A percentile compares a stretch with the other conserved stretches of the same genome.
Conservation (phyloP, 2,888 invertebrate genomes). For the Clitarchus hookeri region DNA sequence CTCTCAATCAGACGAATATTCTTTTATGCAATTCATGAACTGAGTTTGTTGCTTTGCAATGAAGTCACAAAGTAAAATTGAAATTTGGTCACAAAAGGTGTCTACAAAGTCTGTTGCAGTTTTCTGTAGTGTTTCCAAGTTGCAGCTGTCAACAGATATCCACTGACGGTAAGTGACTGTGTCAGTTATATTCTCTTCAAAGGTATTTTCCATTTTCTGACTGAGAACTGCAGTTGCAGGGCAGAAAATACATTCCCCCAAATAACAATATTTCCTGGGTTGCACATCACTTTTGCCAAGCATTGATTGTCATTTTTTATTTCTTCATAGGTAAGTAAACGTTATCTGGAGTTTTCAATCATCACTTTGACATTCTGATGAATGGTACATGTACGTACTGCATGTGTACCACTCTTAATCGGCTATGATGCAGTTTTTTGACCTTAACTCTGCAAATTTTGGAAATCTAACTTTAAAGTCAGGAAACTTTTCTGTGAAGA, state of each 20-base stretch:
- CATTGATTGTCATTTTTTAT: not conserved
- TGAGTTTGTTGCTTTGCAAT: not conserved
- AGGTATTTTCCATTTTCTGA: not conserved
- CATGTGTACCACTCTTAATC: not conserved
- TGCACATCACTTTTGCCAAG: not conserved
- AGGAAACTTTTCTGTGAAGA: slow-evolving; percentile 7
- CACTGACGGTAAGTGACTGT: not conserved
- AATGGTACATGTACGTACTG: not conserved
- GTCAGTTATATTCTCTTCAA: not conserved
- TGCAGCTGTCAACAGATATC: slow-evolving; percentile 4
- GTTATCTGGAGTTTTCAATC: not conserved
- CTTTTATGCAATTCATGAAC: not conserved
- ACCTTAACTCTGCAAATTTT: not conserved
- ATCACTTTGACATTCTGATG: not conserved
- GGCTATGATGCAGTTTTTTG: not conserved
- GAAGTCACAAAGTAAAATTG: not conserved
- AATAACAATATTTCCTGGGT: not conserved
- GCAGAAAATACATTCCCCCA: not conserved
- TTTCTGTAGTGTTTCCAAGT: slow-evolving; percentile 15
- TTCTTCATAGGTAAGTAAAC: not conserved
- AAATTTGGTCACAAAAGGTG: not conserved
- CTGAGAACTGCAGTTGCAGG: not conserved
- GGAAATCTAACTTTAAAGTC: not conserved
- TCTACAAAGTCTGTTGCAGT: not conserved
- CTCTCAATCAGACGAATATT: not conserved